Percentiles rank a stretch among this genome's conserved stretches.
Conservation (phyloP, 2,797 vertebrate genomes). For the Karalla daura region DNA sequence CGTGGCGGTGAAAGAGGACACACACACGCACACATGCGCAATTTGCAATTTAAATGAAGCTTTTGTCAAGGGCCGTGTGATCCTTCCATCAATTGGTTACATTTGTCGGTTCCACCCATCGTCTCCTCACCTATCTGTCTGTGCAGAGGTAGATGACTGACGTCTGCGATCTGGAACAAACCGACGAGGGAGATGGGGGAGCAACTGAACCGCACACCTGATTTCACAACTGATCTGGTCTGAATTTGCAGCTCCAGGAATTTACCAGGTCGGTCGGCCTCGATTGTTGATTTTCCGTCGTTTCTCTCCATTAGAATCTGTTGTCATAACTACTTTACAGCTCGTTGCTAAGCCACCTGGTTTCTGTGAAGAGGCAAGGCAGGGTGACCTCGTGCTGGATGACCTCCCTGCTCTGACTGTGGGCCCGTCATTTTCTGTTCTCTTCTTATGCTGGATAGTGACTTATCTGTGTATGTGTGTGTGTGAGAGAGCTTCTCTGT, state of each 20-base stretch:
- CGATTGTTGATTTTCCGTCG: background rate
- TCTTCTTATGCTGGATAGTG: background rate
- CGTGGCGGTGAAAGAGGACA: constrained; percentile 42
- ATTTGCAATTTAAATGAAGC: constrained; percentile 74
- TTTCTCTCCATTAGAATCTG: constrained; percentile 11
- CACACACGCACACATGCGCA: constrained; percentile 13
- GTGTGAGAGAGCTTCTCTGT: background rate
- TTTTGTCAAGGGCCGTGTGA: constrained; percentile 67
- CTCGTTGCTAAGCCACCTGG: constrained; percentile 57
- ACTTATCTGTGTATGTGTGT: constrained; percentile 4
- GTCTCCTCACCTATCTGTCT: background rate
- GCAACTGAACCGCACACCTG: too few species aligned
- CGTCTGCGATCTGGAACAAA: too few species aligned
- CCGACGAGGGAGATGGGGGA: too few species aligned
- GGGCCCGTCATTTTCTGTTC: constrained; percentile 12
- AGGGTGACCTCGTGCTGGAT: constrained; percentile 35
- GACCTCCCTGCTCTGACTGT: constrained; percentile 23
- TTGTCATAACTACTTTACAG: constrained; percentile 34
- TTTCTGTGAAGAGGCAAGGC: constrained; percentile 51
- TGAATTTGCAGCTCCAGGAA: background rate
- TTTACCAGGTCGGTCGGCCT: constrained; percentile 56
- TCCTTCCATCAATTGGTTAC: constrained; percentile 53
- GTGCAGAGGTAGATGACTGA: too few species aligned
- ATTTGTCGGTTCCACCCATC: constrained; percentile 33
- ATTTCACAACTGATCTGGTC: too few species aligned